A percentile compares a stretch with the other conserved stretches of the same genome.
Conservation (phyloP, 2,888 invertebrate species). For the Hirtodrosophila alboralis region DNA sequence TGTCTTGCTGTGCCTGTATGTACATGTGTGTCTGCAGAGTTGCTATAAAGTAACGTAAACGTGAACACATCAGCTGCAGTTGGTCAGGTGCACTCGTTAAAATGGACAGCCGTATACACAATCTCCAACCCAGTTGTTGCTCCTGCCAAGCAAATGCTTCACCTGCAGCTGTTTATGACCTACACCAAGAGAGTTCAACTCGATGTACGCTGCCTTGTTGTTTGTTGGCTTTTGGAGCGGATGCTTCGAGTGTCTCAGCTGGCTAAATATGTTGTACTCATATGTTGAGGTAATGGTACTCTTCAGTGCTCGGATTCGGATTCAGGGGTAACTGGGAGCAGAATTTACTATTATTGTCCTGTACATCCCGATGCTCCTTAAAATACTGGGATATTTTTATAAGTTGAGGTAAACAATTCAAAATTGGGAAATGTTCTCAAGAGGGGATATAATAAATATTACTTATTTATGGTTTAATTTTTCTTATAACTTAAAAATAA, state of each 20-base stretch:
- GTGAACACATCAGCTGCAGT: slow-evolving; percentile 66
- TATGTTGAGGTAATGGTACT: slow-evolving; percentile 19
- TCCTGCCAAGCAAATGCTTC: slow-evolving; percentile 40
- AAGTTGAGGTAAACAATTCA: background rate
- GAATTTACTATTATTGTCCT: slow-evolving; percentile 1
- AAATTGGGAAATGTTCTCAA: slow-evolving; percentile 2
- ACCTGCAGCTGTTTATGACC: slow-evolving; percentile 75
- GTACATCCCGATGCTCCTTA: background rate
- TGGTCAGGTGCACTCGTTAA: slow-evolving; percentile 69
- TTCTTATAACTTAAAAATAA: no score
- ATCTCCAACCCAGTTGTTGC: slow-evolving; percentile 32
- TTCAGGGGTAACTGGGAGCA: slow-evolving; percentile 20
- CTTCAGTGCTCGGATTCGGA: background rate
- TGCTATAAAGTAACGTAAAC: slow-evolving; percentile 55
- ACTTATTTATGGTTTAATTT: no score
- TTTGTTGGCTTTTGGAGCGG: slow-evolving; percentile 28
- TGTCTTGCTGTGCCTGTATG: slow-evolving; percentile 18
- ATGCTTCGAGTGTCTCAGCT: slow-evolving; percentile 14
- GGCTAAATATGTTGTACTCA: slow-evolving; percentile 2
- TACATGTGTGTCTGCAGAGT: slow-evolving; percentile 32
- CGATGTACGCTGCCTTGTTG: slow-evolving; percentile 13
- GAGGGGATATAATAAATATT: background rate
- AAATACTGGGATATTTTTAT: slow-evolving; percentile 8
- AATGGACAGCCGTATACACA: slow-evolving; percentile 33
- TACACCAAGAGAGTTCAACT: slow-evolving; percentile 67